Base-by-base conservation (phyloP, 1,140 invertebrate genomes). In the Macrocentrus cingulum region DNA sequence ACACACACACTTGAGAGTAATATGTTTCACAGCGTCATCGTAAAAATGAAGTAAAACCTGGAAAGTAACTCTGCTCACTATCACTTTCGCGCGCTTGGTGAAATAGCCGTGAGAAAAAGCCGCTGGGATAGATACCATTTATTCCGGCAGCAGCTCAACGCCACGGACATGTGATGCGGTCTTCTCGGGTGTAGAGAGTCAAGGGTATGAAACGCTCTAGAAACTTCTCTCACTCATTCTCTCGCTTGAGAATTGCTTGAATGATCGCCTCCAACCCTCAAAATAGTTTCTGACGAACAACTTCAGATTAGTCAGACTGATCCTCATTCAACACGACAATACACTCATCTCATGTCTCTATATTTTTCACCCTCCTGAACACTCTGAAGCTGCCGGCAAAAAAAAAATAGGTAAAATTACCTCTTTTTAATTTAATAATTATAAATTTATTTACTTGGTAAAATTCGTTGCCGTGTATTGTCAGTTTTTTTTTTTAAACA, bases 301-400 rank as follows among this genome's bases (percentile, higher is more conserved):
- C 63, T 72, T 62, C 62, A 59, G 63, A 64, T 65, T 66, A 66
- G 68, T 72, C 70, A 15, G 68, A 69, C 67, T 69, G 72, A 71
- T 72, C 64, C 64, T 61, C 58, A 63, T 65, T 63, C 39, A 59
- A 75, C 73, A 75, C 58, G 73, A 74, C 64, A 72, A 75, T 72
- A 75, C 72, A 75, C 73, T 75, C 68, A 71, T 63, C 23, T 18
- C 7, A 36, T 44, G n/a, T 34, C 36, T n/a, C 13, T 39, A 15
- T 3, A n/a, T n/a, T n/a, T n/a, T n/a, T n/a, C n/a, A n/a, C n/a
- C n/a, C n/a, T n/a, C n/a, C n/a, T n/a, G n/a, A n/a, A n/a, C n/a
- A 39, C 7, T 11, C 36, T 39, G 8, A 39, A 39, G 4, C 25
- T 9, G 4, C 9, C 25, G 9, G 9, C 4, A 29, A 29, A 29